Evolutionary conservation across 2,113 vertebrate species (phyloP), one percentile per base, ranked within the genome.

Genomic region (Hemibagrus wyckioides): DNA sequence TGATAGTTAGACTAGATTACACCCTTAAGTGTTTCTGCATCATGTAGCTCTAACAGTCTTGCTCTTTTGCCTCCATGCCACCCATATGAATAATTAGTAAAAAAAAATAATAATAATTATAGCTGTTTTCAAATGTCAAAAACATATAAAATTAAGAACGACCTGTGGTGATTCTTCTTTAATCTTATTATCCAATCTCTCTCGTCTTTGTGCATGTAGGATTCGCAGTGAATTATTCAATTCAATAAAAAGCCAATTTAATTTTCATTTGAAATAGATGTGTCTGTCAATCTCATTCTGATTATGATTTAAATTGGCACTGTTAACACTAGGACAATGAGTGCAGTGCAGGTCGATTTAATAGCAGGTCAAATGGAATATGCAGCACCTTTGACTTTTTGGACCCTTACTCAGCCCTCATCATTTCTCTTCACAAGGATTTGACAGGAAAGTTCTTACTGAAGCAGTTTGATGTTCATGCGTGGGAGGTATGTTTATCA

Each of bases 261-360:
- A 71, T 71, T 71, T 39, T 21, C 2, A 71, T 71, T 71, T 71
- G 39, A 17, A 10, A 39, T 82, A 96, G 92, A 48, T 13, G 25
- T 9, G 71, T 44, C 71, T 9, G 71, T 44, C 71, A 75, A 25
- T 2, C 71, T 44, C 36, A 36, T 67, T 71, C 67, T 75, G 21
- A 10, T 44, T 44, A 41, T 44, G 3, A 73, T 73, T 6, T 6
- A 69, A 69, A 33, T 69, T 39, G 21, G 17, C 67, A 71, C 33
- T 2, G 30, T 67, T 67, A 67, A 30, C 59, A 61, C 25, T 28
- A 61, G 25, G n/a, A 33, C 33, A 71, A 39, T 3, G 39, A 44
- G 71, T 39, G 44, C 39, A 75, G 71, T 75, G 71, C 23, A 44
- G 21, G 39, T 44, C 11, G 21, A 39, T 41, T 73, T 44, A 44